Base-by-base conservation (phyloP, 2,797 vertebrate genomes). In the Rhincodon typus region DNA sequence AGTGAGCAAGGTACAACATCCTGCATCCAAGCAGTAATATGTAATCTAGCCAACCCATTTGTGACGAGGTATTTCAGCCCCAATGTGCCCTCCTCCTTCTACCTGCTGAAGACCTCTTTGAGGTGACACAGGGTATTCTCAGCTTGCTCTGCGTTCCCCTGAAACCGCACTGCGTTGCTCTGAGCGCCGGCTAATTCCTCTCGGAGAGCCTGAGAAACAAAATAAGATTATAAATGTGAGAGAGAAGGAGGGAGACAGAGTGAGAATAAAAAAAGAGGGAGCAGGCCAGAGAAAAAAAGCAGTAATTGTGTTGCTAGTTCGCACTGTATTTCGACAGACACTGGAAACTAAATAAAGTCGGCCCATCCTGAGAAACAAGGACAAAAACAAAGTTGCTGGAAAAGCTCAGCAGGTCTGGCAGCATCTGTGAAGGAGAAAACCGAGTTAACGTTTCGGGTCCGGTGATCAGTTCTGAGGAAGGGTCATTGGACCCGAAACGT, bases 61-160 rank as follows among this genome's bases (percentile, higher is more conserved):
- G 30, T 72, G 82, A 96, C 67, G 94, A 96, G 69, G 42, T 62
- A 79, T 21, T 50, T 67, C 13, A 42, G n/a, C 17, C 25, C 50
- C 7, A 25, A 21, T 21, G 8, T 38, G 10, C 17, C 17, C n/a
- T 27, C 17, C n/a, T 27, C 53, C 66, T 66, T 57, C 12, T 96
- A 99, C 98, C 97, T 97, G 25, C 96, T 97, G 38, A 98, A 96
- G 50, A 96, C 96, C 38, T 98, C 97, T 30, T 96, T 97, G 79
- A 98, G 93, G 0, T 94, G 96, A 94, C 95, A 96, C 70, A 97
- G 72, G 3, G 97, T 97, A 95, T 96, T 96, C 95, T 97, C 97
- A 5, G 96, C 96, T 96, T 96, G 97, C 66, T 97, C 97, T 15
- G 95, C 96, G 96, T 96, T 96, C 90, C 96, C 96, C 95, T 96